These are phyloP conservation scores for Trichogramma pretiosum DNA, from an alignment of 1,140 invertebrate genomes.

Conservation along the genomic window DNA sequence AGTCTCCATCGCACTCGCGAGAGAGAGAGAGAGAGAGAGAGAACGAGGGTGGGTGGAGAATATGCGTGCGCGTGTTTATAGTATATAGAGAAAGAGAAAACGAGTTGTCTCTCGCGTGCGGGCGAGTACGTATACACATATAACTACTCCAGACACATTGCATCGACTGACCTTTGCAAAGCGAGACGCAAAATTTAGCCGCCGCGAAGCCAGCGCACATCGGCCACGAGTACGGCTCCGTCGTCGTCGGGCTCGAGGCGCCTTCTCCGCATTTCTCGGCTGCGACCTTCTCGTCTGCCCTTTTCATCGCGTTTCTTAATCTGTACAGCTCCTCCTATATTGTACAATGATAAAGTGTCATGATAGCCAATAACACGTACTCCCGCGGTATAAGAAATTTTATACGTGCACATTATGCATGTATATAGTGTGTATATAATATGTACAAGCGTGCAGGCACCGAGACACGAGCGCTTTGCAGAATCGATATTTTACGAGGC, in stretches of 20 bases:
- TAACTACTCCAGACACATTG: slow-evolving; percentile 7
- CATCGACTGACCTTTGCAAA: slow-evolving; percentile 37
- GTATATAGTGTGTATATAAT: too few relatives aligned
- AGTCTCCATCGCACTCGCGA: not conserved
- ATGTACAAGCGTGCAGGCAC: too few relatives aligned
- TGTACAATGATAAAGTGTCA: too few relatives aligned
- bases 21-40: not conserved
- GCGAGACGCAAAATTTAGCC: slow-evolving; percentile 51
- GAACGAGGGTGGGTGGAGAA: not conserved
- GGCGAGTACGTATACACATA: too few relatives aligned
- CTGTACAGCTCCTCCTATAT: slow-evolving; percentile 39
- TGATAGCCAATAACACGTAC: too few relatives aligned
- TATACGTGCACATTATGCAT: too few relatives aligned
- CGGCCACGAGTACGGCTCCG: slow-evolving; percentile 32
- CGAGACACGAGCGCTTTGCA: too few relatives aligned
- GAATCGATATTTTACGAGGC: too few relatives aligned
- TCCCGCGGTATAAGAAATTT: too few relatives aligned
- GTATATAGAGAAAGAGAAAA: too few relatives aligned
- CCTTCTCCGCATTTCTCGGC: slow-evolving; percentile 22
- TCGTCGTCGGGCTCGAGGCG: slow-evolving; percentile 19
- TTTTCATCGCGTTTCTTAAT: slow-evolving; percentile 35
- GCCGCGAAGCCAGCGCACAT: slow-evolving; percentile 47
- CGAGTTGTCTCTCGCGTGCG: too few relatives aligned
- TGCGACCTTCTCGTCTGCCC: slow-evolving; percentile 27
- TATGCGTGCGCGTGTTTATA: too few relatives aligned